Conservation (phyloP, 2,888 invertebrate genomes). For the Cremastobaeus sp. region DNA sequence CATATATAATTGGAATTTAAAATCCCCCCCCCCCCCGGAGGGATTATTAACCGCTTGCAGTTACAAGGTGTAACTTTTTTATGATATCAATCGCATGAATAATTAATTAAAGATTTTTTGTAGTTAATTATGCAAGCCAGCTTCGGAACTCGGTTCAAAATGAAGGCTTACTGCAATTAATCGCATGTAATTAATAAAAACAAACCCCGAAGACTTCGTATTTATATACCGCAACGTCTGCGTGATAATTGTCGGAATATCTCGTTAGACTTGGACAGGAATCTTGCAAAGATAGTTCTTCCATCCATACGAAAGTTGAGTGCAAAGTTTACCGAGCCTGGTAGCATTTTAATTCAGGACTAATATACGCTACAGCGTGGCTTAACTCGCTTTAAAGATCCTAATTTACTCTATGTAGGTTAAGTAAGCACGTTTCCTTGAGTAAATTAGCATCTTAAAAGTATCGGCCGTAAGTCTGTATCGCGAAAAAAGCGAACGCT, state of each 20-base stretch:
- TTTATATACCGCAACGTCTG: constrained; percentile 25
- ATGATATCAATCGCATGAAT: no score
- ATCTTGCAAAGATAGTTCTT: constrained; percentile 31
- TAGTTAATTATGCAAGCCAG: no score
- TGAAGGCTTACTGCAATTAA: no score
- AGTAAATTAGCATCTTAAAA: constrained; percentile 27
- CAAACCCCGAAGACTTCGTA: constrained; percentile 18
- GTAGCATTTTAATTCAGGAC: constrained; percentile 45
- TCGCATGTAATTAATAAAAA: constrained; percentile 33
- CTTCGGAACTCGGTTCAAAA: no score
- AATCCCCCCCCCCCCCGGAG: no score
- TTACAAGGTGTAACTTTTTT: no score
- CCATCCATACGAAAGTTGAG: constrained; percentile 20
- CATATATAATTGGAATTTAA: no score
- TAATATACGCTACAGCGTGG: constrained; percentile 40
- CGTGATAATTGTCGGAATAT: constrained; percentile 39
- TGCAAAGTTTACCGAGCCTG: constrained; percentile 33
- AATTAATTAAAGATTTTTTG: no score
- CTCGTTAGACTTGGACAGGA: constrained; percentile 32
- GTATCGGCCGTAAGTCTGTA: no score
- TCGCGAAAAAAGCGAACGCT: no score
- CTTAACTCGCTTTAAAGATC: constrained; percentile 34
- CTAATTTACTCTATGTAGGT: constrained; percentile 45
- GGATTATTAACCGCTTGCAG: no score
- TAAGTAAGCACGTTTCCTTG: constrained; percentile 41